Base-by-base conservation (phyloP, 2,888 invertebrate genomes). In the Dendrolimus houi region DNA sequence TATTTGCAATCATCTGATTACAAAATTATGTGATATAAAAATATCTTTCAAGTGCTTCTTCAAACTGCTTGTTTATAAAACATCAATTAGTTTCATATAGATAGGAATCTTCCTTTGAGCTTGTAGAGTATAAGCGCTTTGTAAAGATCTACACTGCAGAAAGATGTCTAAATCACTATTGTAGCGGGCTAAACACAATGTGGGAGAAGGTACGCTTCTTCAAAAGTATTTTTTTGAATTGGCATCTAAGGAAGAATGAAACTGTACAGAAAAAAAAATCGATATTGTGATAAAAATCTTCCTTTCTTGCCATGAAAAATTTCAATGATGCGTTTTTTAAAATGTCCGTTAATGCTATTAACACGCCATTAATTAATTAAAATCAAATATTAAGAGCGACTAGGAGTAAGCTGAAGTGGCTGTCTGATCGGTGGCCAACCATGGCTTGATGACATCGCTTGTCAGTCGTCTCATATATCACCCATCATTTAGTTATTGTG, bases 401-500 rank as follows among this genome's bases (percentile, higher is more conserved):
- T 10, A 47, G 47, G 10, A 9, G 12, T 9, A 10, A 12, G 47
- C 47, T 47, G 12, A 47, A 47, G 6, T 47, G 9, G 9, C 12
- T 47, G 47, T 9, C 47, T 10, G 12, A 47, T 47, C 9, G 47
- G 6, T 47, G 47, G 47, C 68, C 61, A 59, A 54, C 52, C 54
- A 59, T 53, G 59, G 60, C 57, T 59, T 60, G 75, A 71, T 64
- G 74, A 72, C 77, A 67, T 73, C 69, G 82, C 83, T 83, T 56
- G 53, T 82, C 77, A 67, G 66, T 66, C 75, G 71, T 69, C 69
- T 75, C 84, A 81, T 78, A 72, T 83, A 83, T 77, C 80, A 77
- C 77, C 67, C 83, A 73, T 81, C 86, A 85, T 83, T 79, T 85
- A 86, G 83, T 85, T 77, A 81, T 84, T 88, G 85, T 87, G 87